phyloP scores from a whole-genome alignment of 2,113 vertebrate genomes.

The Archilochus colubris region DNA sequence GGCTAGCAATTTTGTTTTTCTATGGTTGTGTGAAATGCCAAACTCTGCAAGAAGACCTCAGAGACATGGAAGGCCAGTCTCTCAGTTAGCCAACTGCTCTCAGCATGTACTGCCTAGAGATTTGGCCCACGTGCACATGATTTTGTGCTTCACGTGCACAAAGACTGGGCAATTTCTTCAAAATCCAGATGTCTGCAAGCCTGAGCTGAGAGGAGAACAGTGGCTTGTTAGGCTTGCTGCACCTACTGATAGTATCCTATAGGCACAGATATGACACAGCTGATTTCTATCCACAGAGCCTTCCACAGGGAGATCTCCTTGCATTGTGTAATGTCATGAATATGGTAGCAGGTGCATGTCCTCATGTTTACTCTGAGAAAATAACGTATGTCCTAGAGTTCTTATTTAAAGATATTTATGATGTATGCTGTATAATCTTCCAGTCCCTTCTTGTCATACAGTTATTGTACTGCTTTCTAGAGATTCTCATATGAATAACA shows the following conservation, averaged over 20 bases:
- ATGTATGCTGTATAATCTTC: neutral
- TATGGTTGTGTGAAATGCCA: neutral
- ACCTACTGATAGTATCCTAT: neutral
- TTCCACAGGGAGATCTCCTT: neutral
- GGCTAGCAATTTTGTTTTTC: neutral
- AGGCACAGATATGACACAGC: rapidly evolving
- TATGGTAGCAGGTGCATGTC: neutral
- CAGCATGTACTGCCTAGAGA: neutral
- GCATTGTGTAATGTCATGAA: neutral
- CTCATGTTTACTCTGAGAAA: neutral
- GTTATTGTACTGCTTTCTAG: neutral
- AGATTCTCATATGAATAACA: neutral
- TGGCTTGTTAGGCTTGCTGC: neutral
- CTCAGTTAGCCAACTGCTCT: neutral
- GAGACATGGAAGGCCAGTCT: neutral
- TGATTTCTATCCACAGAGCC: neutral
- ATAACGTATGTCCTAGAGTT: neutral
- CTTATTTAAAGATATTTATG: neutral
- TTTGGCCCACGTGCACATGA: neutral
- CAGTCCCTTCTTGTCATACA: neutral
- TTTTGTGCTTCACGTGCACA: neutral
- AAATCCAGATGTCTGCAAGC: neutral
- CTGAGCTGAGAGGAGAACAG: neutral
- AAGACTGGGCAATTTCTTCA: neutral
- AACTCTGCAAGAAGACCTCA: neutral